Base-by-base conservation (phyloP, 2,113 vertebrate genomes). In the Nothobranchius furzeri region DNA sequence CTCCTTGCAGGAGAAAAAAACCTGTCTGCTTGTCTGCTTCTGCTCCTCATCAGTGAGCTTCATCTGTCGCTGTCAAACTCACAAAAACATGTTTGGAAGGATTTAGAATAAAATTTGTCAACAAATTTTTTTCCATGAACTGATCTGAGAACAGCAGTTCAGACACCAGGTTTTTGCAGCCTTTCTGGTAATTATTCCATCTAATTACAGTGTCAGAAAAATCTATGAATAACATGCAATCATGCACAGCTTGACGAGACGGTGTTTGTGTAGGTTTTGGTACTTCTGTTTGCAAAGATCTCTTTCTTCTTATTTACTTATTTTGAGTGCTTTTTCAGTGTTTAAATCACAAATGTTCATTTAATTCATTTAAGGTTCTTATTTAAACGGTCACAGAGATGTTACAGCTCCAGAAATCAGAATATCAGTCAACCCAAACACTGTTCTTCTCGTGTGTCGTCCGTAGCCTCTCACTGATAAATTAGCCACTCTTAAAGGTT, bases 191-290 rank as follows among this genome's bases (percentile, higher is more conserved):
- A 76, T 74, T 81, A 61, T 52, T 81, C 57, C 40, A 49, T 76
- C 61, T 75, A 76, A 83, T 81, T 83, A 78, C 51, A 12, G 55
- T 73, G 15, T 36, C 20, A 67, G 65, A 70, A 73, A 72, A 58
- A 48, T 24, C 63, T 42, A 30, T 67, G 50, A 12, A 60, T 57
- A 75, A 51, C 40, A 0, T 68, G 54, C 70, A 80, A 64, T 84
- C 78, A 78, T 61, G 49, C 36, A 58, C 73, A 70, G 57, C 30
- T 45, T 36, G 59, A 73, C 48, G 42, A 60, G 74, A 25, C 61
- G 8, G 36, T 43, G 46, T 61, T 12, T 53, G 4, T 66, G 30
- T 61, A 35, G 45, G 35, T 68, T 36, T 68, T 1, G 49, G 49
- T 68, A 40, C 62, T 52, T 74, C 6, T 13, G 40, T 64, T 11